Conservation (phyloP, 2,797 vertebrate species). For the Paramormyrops hopkinsi region DNA sequence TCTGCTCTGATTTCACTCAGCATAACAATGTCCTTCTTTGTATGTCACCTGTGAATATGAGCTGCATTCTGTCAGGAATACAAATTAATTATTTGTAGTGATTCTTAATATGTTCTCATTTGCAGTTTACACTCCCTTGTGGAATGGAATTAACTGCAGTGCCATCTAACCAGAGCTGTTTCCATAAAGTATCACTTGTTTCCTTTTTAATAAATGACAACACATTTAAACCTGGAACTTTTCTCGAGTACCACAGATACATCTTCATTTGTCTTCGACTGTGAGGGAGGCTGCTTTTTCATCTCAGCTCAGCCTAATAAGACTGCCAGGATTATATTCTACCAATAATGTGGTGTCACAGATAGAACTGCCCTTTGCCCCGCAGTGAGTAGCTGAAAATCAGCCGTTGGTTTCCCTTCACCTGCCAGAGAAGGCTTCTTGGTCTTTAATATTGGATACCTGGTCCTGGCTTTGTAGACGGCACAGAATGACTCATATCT, state of each 20-base stretch:
- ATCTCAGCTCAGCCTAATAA: constrained; percentile 53
- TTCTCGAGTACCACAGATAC: neutral
- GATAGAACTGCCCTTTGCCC: constrained; percentile 56
- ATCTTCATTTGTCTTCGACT: neutral
- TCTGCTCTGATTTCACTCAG: neutral
- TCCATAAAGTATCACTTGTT: neutral
- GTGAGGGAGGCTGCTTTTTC: neutral
- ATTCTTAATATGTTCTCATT: constrained; percentile 4
- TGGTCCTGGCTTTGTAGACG: constrained; percentile 64
- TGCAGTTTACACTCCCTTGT: neutral
- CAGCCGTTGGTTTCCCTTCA: constrained; percentile 46
- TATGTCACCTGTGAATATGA: neutral
- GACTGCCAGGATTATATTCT: constrained; percentile 71
- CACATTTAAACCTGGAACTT: neutral
- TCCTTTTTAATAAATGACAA: neutral
- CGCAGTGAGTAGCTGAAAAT: constrained; percentile 53
- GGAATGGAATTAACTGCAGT: neutral
- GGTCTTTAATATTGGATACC: constrained; percentile 77
- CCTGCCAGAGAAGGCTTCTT: constrained; percentile 39
- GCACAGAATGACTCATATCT: constrained; percentile 85
- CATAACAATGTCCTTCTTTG: neutral
- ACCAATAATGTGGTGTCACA: constrained; percentile 62
- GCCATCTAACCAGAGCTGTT: neutral
- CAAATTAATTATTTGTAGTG: neutral
- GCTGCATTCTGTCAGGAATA: neutral